These are phyloP conservation scores for Sarcophaga bullata DNA, from an alignment of 1,140 invertebrate species.

Conservation along the genomic window DNA sequence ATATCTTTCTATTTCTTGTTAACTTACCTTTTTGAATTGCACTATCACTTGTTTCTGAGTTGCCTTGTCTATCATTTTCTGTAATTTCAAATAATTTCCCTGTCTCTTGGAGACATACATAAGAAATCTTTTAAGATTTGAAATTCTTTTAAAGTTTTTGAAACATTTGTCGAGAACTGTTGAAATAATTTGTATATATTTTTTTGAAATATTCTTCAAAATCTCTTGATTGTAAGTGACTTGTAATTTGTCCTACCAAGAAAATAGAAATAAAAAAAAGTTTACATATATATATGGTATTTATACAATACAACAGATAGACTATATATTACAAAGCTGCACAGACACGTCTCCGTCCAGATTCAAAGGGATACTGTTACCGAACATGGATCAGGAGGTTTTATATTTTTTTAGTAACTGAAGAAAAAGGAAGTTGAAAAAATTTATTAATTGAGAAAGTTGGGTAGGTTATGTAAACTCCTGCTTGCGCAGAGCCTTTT, in stretches of 20 bases:
- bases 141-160: constrained; percentile 39
- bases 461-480: too few relatives aligned
- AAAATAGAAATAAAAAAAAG: constrained; percentile 2
- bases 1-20: not conserved
- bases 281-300: not conserved
- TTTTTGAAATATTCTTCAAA: constrained; percentile 52
- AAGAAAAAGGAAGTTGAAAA: not conserved
- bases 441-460: too few relatives aligned
- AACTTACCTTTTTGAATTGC: constrained; percentile 56
- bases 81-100: constrained; percentile 58
- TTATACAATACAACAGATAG: not conserved
- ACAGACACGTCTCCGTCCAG: constrained; percentile 54
- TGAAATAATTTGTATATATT: constrained; percentile 5
- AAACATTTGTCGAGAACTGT: constrained; percentile 28
- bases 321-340: constrained; percentile 52
- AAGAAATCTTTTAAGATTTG: constrained; percentile 55
- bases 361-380: constrained; percentile 52
- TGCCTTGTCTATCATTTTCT: constrained; percentile 55
- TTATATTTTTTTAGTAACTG: constrained; percentile 53
- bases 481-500: too few relatives aligned
- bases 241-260: constrained; percentile 55
- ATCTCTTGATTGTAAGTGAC: constrained; percentile 55
- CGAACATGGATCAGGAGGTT: constrained; percentile 51
- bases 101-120: constrained; percentile 57
- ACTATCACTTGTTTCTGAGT: constrained; percentile 54